phyloP scores from a whole-genome alignment of 2,888 invertebrate species.

The Cactoblastis cactorum region DNA sequence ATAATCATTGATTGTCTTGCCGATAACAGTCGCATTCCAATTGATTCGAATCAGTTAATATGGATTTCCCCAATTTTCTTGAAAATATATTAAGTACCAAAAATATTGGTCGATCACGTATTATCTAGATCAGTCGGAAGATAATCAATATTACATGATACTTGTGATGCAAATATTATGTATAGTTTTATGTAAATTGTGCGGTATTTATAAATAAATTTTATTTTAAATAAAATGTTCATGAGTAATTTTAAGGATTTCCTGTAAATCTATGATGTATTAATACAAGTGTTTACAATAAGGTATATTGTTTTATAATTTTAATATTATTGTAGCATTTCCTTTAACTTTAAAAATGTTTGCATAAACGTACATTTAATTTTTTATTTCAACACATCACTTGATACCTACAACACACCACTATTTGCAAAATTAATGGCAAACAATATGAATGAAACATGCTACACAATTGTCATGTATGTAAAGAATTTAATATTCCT shows the following conservation, averaged over 20 bases:
- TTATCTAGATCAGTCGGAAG: background rate
- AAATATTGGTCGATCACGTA: background rate
- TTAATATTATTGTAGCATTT: too few relatives aligned
- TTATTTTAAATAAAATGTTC: background rate
- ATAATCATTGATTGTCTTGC: background rate
- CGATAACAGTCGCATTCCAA: conserved; percentile 2
- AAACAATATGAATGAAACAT: too few relatives aligned
- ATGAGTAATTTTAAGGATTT: too few relatives aligned
- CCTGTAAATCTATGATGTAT: too few relatives aligned
- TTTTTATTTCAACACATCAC: too few relatives aligned
- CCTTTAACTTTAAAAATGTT: too few relatives aligned
- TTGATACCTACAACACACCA: too few relatives aligned
- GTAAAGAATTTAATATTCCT: background rate
- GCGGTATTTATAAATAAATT: too few relatives aligned
- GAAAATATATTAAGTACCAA: conserved; percentile 9
- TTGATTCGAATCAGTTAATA: conserved; percentile 2
- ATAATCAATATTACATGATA: background rate
- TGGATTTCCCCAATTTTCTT: conserved; percentile 9
- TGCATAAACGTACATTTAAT: too few relatives aligned
- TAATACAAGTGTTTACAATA: too few relatives aligned
- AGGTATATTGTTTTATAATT: too few relatives aligned
- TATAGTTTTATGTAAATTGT: background rate
- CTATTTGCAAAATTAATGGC: too few relatives aligned
- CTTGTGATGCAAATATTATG: background rate
- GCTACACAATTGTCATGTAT: background rate